phyloP scores from a whole-genome alignment of 2,888 invertebrate species.

The Lycaena phlaeas region DNA sequence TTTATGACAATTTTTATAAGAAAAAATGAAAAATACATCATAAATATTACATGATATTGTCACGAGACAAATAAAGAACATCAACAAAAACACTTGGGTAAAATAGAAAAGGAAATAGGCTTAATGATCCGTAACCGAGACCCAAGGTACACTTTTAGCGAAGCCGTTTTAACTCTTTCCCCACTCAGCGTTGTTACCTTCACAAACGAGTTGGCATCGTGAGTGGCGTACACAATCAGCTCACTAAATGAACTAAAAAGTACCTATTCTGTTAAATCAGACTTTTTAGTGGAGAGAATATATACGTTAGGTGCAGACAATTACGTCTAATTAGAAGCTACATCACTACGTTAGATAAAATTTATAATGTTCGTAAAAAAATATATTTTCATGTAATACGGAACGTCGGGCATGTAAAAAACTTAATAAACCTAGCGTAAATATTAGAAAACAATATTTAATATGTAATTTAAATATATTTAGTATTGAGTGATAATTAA shows the following conservation, averaged over 20 bases:
- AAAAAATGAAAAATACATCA: neutral
- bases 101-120: constrained; percentile 23
- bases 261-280: constrained; percentile 24
- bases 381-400: too few relatives aligned
- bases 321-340: too few relatives aligned
- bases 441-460: too few relatives aligned
- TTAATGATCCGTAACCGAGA: constrained; percentile 29
- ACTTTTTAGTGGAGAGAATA: constrained; percentile 19
- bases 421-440: too few relatives aligned
- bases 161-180: constrained; percentile 57
- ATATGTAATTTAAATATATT: too few relatives aligned
- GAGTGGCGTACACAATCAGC: constrained; percentile 52
- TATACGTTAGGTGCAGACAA: constrained; percentile 4
- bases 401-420: too few relatives aligned
- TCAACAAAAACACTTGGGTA: constrained; percentile 10
- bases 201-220: constrained; percentile 56
- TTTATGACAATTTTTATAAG: too few relatives aligned
- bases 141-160: constrained; percentile 28
- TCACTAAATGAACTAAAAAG: constrained; percentile 20
- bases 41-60: neutral
- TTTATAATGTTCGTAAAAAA: too few relatives aligned
- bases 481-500: too few relatives aligned
- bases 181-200: constrained; percentile 63
- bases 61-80: neutral
- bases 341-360: too few relatives aligned